A percentile compares a stretch with the other conserved stretches of the same genome.
Conservation (phyloP, 1,140 invertebrate genomes). For the Formica exsecta region DNA sequence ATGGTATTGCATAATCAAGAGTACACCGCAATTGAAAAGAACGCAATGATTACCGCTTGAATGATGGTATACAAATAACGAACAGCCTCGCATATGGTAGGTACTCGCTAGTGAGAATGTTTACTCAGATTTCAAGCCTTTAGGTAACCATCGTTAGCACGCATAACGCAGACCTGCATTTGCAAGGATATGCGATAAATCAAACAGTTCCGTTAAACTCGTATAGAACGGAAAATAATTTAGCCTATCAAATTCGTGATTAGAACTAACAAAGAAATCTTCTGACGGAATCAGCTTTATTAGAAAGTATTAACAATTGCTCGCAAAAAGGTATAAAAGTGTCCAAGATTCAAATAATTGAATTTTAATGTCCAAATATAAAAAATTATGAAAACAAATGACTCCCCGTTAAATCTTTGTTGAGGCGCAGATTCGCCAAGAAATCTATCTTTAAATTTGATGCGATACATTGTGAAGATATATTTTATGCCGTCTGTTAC, state of each 20-base stretch:
- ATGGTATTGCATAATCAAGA: constrained; percentile 13
- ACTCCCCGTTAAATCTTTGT: not conserved
- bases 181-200: constrained; percentile 33
- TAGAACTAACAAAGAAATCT: not conserved
- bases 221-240: not conserved
- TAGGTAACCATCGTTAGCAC: constrained; percentile 29
- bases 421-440: not conserved
- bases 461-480: not conserved
- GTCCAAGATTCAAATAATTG: not conserved
- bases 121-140: constrained; percentile 45
- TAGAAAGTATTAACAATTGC: not conserved
- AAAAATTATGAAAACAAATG: not conserved
- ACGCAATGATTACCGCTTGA: not conserved
- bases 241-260: not conserved
- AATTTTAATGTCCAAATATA: not conserved
- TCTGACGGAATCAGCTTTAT: not conserved
- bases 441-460: not conserved
- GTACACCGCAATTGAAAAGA: not conserved
- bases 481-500: not conserved
- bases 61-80: not conserved
- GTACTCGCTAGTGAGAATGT: constrained; percentile 39
- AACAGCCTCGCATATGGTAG: not conserved
- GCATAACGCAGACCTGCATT: not conserved
- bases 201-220: not conserved
- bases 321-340: not conserved